phyloP scores from a whole-genome alignment of 35 echinoderm and acorn worm genomes.

The Heliocidaris tuberculata region DNA sequence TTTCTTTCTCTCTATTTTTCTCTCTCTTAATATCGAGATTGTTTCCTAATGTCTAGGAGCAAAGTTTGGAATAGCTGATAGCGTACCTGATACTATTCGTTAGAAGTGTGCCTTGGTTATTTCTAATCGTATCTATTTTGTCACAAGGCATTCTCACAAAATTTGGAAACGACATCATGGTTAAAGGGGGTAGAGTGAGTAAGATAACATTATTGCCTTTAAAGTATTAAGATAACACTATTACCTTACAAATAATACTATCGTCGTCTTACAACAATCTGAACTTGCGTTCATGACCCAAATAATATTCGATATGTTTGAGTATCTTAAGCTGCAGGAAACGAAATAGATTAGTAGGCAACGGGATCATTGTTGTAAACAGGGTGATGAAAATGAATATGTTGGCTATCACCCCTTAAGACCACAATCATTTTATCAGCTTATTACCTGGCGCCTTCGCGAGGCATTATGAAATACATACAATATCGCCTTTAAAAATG shows the following conservation, averaged over 20 bases:
- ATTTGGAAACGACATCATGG: background rate
- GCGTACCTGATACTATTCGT: background rate
- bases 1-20: background rate
- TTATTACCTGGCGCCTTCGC: too few species aligned
- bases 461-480: too few species aligned
- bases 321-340: background rate
- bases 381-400: too few species aligned
- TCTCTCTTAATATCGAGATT: background rate
- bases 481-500: too few species aligned
- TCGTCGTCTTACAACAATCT: background rate
- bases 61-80: background rate
- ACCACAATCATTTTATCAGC: too few species aligned
- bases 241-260: too few species aligned
- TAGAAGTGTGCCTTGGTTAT: background rate
- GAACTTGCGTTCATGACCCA: background rate
- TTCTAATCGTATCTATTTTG: background rate
- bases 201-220: background rate
- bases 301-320: background rate
- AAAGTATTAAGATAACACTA: background rate
- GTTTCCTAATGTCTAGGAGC: background rate
- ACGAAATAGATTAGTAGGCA: too few species aligned
- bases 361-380: too few species aligned
- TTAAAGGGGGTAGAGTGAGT: too few species aligned
- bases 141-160: background rate
- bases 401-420: too few species aligned